Percentiles rank a stretch among this genome's conserved stretches.
These are phyloP conservation scores for Tipula lateralis DNA, from an alignment of 2,888 invertebrate genomes.

Conservation along the genomic window DNA sequence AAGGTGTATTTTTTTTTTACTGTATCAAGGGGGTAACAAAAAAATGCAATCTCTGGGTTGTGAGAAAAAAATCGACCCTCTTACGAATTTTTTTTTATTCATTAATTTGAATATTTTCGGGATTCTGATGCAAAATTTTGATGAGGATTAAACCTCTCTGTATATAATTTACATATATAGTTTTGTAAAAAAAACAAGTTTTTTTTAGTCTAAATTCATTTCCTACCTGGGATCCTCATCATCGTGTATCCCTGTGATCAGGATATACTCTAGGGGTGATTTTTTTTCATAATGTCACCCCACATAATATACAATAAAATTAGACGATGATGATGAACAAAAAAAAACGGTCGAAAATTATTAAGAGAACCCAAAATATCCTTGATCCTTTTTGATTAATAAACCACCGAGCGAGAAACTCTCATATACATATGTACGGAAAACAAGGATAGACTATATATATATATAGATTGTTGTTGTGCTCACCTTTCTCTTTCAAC, in stretches of 20 bases:
- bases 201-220: neutral
- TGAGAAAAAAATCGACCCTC: neutral
- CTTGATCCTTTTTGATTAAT: neutral
- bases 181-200: neutral
- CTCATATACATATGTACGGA: no score
- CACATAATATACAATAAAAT: neutral
- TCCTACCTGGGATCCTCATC: neutral
- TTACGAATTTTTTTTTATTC: neutral
- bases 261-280: neutral
- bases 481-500: neutral
- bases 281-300: neutral
- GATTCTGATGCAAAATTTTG: neutral
- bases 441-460: no score
- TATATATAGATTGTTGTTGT: no score
- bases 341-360: neutral
- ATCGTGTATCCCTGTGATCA: neutral
- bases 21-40: neutral
- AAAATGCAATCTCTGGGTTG: conserved; percentile 15
- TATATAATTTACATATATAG: neutral
- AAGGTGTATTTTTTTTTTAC: neutral
- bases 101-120: neutral
- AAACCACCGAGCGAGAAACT: neutral
- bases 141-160: neutral
- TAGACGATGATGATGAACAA: neutral
- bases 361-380: neutral